phyloP scores from a whole-genome alignment of 2,113 vertebrate genomes.

The Pluvialis apricaria region DNA sequence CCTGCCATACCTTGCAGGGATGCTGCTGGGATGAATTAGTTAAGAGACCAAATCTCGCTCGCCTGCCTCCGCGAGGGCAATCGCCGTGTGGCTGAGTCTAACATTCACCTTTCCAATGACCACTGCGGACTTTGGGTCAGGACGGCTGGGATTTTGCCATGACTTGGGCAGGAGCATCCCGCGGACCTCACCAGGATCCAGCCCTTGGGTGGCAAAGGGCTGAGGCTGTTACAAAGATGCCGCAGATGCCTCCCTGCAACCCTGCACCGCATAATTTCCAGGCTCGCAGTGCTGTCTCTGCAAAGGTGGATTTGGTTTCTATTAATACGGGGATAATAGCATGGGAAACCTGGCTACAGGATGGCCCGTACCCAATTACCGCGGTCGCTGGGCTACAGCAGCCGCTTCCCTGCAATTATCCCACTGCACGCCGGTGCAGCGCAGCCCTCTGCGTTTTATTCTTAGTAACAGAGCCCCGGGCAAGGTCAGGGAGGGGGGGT shows the following conservation, averaged over 20 bases:
- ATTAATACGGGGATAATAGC: constrained; percentile 57
- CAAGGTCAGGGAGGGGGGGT: background rate
- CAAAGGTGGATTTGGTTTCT: constrained; percentile 59
- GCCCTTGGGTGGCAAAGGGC: background rate
- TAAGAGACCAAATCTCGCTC: background rate
- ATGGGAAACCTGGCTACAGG: constrained; percentile 28
- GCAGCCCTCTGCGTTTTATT: constrained; percentile 17
- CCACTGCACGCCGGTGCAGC: background rate
- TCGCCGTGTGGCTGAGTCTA: fast-evolving
- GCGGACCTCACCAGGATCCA: background rate
- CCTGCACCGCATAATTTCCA: constrained; percentile 5
- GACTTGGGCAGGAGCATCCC: background rate
- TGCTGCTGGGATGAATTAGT: background rate
- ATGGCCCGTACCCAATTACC: constrained; percentile 23
- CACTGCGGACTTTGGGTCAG: background rate
- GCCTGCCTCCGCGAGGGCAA: fast-evolving
- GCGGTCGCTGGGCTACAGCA: constrained; percentile 12
- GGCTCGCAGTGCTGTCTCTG: background rate
- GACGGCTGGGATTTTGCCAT: background rate
- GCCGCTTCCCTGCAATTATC: constrained; percentile 56
- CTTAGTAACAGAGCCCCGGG: constrained; percentile 5
- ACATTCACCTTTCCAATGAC: background rate
- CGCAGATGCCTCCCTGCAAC: background rate
- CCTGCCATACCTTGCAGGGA: background rate
- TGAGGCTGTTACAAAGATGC: background rate